Evolutionary conservation across 2,113 vertebrate species (phyloP), one percentile per base, ranked within the genome.

Genomic region (Rostratula benghalensis): DNA sequence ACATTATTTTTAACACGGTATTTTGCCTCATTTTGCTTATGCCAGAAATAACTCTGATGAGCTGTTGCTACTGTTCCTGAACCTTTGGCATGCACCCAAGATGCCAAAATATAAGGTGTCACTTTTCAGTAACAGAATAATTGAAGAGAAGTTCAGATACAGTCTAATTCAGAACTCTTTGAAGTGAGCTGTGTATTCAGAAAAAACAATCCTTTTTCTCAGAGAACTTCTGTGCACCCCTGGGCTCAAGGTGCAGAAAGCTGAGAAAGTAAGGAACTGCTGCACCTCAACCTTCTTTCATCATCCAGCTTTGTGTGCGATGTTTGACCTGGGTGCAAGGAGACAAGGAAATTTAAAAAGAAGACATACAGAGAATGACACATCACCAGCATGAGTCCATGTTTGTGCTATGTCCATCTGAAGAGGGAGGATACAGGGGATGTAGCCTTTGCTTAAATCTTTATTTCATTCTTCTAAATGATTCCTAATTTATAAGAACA

Each of bases 351-450:
- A 64, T 60, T 12, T 43, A 51, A 68, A 33, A 45, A 25, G 16
- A 67, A 87, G 24, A 48, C 20, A 5, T 35, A 4, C 18, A 43
- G 39, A 75, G 35, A 82, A 71, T 10, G 68, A 19, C 23, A 39
- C 6, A 6, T 79, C 43, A 5, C 6, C 35, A 13, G 3, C 18
- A 15, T 7, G 3, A 11, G 4, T 39, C 30, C 6, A 0, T 23
- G 30, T 53, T 93, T 77, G n/a, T 85, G 17, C 30, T 53, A 17
- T 37, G 20, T 37, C 13, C 41, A 45, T 12, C 25, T 37, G 22
- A 88, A 88, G 24, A 57, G 9, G 57, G 13, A 33, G 1, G 1
- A 17, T 41, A 27, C 10, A 70, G 43, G 9, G 9, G 87, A 70
- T 17, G 9, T 8, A 81, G 4, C 0, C 50, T 5, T 65, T 76